Base-by-base conservation (phyloP, 2,888 invertebrate genomes). In the Sycophila texana region DNA sequence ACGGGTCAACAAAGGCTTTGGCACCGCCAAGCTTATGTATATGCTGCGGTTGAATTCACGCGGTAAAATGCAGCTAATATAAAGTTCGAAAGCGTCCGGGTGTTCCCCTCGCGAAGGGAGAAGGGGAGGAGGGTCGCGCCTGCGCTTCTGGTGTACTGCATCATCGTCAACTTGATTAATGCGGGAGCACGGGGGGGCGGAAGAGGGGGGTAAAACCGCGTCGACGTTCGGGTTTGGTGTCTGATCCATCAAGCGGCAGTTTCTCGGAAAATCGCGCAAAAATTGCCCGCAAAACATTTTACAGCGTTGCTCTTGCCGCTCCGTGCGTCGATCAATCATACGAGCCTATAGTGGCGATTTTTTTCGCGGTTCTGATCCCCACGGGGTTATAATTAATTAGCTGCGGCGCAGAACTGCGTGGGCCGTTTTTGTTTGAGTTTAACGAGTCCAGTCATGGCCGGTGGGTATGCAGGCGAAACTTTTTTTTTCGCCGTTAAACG, bases 111-210 rank as follows among this genome's bases (percentile, higher is more conserved):
- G 39, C 53, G 12, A 7, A 14, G n/a, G 63, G 13, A 20, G n/a
- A n/a, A n/a, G 49, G 51, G 49, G 30, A 65, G 51, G 58, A 18
- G 57, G 77, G 57, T 71, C 61, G 65, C 5, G 51, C 71, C 51
- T 39, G 39, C 39, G 39, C 39, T 7, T 7, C 39, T 7, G 39
- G 39, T 10, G 10, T 39, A 77, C 71, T 72, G 77, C 71, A 77
- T 77, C 77, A 71, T 71, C 71, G 66, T 77, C 71, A 77, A 77
- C 57, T 77, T 77, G 77, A 77, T 77, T 77, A 77, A 77, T 77
- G 51, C 51, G 71, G 53, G 55, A 70, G 39, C 63, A 10, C 55
- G 61, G 55, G 12, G 39, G 67, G 26, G 30, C 55, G 61, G 55
- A 4, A 20, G 67, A 18, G 30, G 67, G 55, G 57, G 26, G 14